Evolutionary conservation across 2,888 invertebrate genomes (phyloP).

Genomic region (Quadriops clusia): DNA sequence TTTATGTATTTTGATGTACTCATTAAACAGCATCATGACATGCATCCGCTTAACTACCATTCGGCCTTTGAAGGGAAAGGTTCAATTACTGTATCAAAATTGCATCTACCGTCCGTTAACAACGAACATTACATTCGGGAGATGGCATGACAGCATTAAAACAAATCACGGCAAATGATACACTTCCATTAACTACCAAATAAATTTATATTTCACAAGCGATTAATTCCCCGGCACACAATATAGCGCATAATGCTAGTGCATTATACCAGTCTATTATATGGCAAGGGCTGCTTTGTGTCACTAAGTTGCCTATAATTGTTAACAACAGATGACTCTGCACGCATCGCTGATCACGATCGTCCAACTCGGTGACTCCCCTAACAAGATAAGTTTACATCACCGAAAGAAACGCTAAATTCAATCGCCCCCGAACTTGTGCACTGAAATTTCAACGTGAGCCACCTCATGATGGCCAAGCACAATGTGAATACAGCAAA

Average conservation of each 20-base stretch:
- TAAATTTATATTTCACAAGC: conserved; percentile 36
- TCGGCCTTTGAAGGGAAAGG: no score
- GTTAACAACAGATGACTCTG: conserved; percentile 37
- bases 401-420: conserved; percentile 6
- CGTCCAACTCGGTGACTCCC: conserved; percentile 7
- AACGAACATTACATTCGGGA: no score
- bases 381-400: conserved; percentile 11
- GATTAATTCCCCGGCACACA: conserved; percentile 31
- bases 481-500: conserved; percentile 9
- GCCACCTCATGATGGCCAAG: conserved; percentile 8
- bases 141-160: no score
- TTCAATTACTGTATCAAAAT: no score
- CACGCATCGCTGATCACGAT: conserved; percentile 23
- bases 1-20: no score
- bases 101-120: no score
- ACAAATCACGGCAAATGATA: conserved; percentile 18
- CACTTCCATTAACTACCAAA: conserved; percentile 25
- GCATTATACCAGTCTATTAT: conserved; percentile 34
- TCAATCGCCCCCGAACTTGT: conserved; percentile 7
- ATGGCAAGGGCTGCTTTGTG: conserved; percentile 34
- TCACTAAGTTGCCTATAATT: conserved; percentile 37
- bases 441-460: conserved; percentile 10
- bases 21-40: no score
- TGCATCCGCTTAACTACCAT: no score
- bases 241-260: conserved; percentile 31